A percentile compares a stretch with the other conserved stretches of the same genome.
Evolutionary conservation across 2,888 invertebrate species (phyloP).

Genomic region (Teleogryllus oceanicus): DNA sequence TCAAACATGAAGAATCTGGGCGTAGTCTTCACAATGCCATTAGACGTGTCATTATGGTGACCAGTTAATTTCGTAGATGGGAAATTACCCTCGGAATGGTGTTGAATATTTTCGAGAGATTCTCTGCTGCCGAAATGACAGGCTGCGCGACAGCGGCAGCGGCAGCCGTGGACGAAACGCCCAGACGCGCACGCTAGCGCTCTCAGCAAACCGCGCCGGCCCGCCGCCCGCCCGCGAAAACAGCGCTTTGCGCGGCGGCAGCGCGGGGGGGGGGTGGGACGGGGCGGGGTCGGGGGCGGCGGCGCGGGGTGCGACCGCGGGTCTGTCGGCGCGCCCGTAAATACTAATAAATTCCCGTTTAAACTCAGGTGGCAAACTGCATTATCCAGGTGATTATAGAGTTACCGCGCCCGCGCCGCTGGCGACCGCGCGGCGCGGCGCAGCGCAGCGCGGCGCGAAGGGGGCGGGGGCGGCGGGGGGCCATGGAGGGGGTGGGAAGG

Average conservation of each 20-base stretch:
- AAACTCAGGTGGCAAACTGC: constrained; percentile 18
- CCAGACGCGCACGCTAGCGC: neutral
- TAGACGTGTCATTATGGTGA: no score
- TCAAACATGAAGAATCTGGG: no score
- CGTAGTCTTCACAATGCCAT: no score
- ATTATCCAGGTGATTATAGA: constrained; percentile 18
- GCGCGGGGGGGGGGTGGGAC: neutral
- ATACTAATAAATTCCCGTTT: constrained; percentile 18
- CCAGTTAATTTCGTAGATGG: no score
- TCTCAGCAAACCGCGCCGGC: neutral
- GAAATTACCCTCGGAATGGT: no score
- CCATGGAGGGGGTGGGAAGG: neutral
- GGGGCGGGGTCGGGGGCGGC: neutral
- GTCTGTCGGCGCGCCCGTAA: neutral
- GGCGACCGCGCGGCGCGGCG: neutral
- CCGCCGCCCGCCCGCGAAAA: constrained; percentile 8
- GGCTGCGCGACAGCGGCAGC: no score
- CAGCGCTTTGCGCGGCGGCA: neutral
- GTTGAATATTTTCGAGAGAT: no score
- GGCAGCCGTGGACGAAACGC: no score
- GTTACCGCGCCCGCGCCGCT: constrained; percentile 6
- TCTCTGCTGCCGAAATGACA: no score
- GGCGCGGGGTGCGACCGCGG: constrained; percentile 11
- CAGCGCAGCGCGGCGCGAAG: neutral
- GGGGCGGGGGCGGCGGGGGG: neutral